These are phyloP conservation scores for Podotricha telesiphe DNA, from an alignment of 2,888 invertebrate species.

Conservation along the genomic window DNA sequence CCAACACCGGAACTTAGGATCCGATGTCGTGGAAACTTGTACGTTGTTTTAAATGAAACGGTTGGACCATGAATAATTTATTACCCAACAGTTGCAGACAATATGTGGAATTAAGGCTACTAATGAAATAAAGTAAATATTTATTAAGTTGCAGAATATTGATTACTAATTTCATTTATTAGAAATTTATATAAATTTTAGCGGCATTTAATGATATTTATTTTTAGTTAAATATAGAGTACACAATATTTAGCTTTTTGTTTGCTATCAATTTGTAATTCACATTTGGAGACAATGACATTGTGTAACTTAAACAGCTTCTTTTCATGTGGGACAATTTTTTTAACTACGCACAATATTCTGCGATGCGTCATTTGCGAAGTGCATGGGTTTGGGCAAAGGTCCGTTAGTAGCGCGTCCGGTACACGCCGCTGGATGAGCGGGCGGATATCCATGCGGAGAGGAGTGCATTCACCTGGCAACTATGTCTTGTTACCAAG, in stretches of 20 bases:
- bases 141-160: background rate
- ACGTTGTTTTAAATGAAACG: slow-evolving; percentile 15
- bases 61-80: slow-evolving; percentile 17
- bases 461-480: slow-evolving; percentile 33
- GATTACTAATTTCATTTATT: background rate
- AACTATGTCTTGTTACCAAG: slow-evolving; percentile 12
- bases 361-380: slow-evolving; percentile 41
- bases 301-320: background rate
- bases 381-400: slow-evolving; percentile 55
- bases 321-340: background rate
- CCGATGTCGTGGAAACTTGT: slow-evolving; percentile 31
- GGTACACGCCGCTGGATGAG: slow-evolving; percentile 63
- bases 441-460: slow-evolving; percentile 65
- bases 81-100: slow-evolving; percentile 11
- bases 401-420: slow-evolving; percentile 68
- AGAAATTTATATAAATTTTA: too few relatives aligned
- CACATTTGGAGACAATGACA: slow-evolving; percentile 19
- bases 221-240: background rate
- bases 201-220: background rate
- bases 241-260: background rate
- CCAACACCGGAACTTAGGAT: slow-evolving; percentile 37
- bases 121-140: background rate
- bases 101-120: slow-evolving; percentile 16
- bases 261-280: background rate
- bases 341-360: slow-evolving; percentile 34